Base-by-base conservation (phyloP, 2,797 vertebrate species). In the Darevskia nairensis region DNA sequence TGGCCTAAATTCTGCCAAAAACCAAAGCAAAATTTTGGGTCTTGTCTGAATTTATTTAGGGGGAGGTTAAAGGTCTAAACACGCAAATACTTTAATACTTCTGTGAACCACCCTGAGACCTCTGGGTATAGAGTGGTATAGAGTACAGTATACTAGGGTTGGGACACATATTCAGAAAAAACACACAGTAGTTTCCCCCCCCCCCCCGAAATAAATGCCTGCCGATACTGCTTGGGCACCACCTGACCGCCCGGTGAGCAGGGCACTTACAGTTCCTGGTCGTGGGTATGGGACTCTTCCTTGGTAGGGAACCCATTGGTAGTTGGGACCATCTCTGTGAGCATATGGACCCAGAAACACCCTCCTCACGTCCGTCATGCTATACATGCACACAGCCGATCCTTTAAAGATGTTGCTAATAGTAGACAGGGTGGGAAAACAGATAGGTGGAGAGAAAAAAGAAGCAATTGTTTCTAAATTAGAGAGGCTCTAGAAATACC, bases 391-490 rank as follows among this genome's bases (percentile, higher is more conserved):
- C 80, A 99, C 98, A 0, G 99, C 99, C 27, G 99, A 99, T 3
- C 99, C 99, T 95, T 98, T 99, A 95, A 99, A 99, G 96, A 99
- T 98, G 94, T 99, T 99, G 94, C 99, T 99, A 91, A 80, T 95
- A 93, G 90, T 0, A 64, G 61, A 27, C 4, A 85, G 55, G 41
- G 39, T 59, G 55, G 29, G 5, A 86, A 71, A 72, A 23, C 11
- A 72, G 29, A 77, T 66, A 92, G 13, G 39, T 85, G 1, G 5
- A 32, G 44, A 66, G 89, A 88, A n/a, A 92, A n/a, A 85, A 27
- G 8, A 92, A 71, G 69, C 66, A 71, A 88, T 9, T 2, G 84
- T 80, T 74, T 93, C 83, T 83, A 97, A 95, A 90, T 95, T 96
- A 96, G 97, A 77, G 25, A 89, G 50, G 50, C 15, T 55, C 50